Evolutionary conservation across 2,888 invertebrate genomes (phyloP).

Genomic region (Drosophila kanekoi): DNA sequence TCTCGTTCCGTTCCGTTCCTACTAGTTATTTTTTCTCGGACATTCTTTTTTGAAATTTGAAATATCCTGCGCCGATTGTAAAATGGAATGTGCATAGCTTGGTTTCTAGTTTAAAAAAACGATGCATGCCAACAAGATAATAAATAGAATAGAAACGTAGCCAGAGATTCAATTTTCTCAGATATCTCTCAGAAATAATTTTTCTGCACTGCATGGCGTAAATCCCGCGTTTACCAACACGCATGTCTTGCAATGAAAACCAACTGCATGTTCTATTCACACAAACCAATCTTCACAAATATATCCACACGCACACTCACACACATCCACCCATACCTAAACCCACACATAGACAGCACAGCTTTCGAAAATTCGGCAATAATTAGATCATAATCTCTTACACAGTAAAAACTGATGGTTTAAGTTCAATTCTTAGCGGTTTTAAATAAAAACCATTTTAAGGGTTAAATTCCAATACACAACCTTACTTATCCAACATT

Average conservation of each 20-base stretch:
- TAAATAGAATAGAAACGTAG: slow-evolving; percentile 4
- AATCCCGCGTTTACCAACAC: slow-evolving; percentile 44
- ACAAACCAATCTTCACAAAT: neutral
- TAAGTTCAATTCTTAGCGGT: neutral
- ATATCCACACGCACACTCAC: slow-evolving; percentile 1
- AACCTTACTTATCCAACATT: neutral
- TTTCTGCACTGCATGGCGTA: slow-evolving; percentile 52
- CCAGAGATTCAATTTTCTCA: slow-evolving; percentile 8
- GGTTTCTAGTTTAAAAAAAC: slow-evolving; percentile 27
- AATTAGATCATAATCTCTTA: slow-evolving; percentile 28
- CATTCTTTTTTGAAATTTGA: slow-evolving; percentile 39
- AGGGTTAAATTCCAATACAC: neutral
- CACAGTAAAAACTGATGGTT: slow-evolving; percentile 16
- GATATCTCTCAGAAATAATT: slow-evolving; percentile 8
- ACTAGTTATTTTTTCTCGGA: slow-evolving; percentile 51
- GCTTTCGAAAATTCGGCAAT: slow-evolving; percentile 47
- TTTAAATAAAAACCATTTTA: neutral
- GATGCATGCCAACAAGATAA: slow-evolving; percentile 44
- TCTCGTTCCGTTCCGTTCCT: slow-evolving; percentile 52
- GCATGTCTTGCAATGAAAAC: slow-evolving; percentile 26
- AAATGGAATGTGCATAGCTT: slow-evolving; percentile 50
- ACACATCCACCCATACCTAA: slow-evolving; percentile 1
- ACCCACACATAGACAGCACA: slow-evolving; percentile 15
- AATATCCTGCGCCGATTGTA: slow-evolving; percentile 31
- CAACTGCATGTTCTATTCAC: slow-evolving; percentile 37